Base-by-base conservation (phyloP, 2,797 vertebrate species). In the Mionectes olivaceus region DNA sequence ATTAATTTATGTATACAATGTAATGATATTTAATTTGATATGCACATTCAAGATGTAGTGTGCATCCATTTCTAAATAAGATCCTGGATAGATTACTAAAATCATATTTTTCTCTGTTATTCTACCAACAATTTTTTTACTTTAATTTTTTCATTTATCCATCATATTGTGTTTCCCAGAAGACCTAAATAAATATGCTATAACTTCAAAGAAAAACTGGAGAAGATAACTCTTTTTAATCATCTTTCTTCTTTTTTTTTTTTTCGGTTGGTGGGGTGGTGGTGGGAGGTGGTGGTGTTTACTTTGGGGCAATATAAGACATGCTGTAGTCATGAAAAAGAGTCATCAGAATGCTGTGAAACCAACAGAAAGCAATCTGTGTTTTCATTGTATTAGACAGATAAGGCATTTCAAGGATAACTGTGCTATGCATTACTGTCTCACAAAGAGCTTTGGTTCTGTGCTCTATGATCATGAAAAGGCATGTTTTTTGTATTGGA, bases 1-100 rank as follows among this genome's bases (percentile, higher is more conserved):
- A 97, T 97, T 97, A 96, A 97, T 97, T 96, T 96, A 94, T 87
- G 33, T 93, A 78, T 97, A 92, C n/a, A 96, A 95, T 93, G 89
- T 97, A 96, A 95, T 95, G 23, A 96, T 97, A 95, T 96, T 97
- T 97, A 94, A 96, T 95, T 95, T 94, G n/a, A 90, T 94, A 93
- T 81, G 65, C 64, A 94, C 61, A 64, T 94, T 94, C 53, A 61
- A 97, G 74, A 90, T 95, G 83, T 19, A 89, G 9, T 59, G 30
- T 37, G 87, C 94, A 67, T 79, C 61, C 47, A 73, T 64, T 89
- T 70, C 87, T 86, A 95, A 94, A 94, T 91, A 96, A 94, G 96
- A 94, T 90, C 41, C 67, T 70, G 68, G 73, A 90, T 50, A 93
- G 2, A 16, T 81, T 91, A 95, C 61, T 71, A 59, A 43, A 91